phyloP scores from a whole-genome alignment of 1,140 invertebrate species.

The Macrostomum lignano region DNA sequence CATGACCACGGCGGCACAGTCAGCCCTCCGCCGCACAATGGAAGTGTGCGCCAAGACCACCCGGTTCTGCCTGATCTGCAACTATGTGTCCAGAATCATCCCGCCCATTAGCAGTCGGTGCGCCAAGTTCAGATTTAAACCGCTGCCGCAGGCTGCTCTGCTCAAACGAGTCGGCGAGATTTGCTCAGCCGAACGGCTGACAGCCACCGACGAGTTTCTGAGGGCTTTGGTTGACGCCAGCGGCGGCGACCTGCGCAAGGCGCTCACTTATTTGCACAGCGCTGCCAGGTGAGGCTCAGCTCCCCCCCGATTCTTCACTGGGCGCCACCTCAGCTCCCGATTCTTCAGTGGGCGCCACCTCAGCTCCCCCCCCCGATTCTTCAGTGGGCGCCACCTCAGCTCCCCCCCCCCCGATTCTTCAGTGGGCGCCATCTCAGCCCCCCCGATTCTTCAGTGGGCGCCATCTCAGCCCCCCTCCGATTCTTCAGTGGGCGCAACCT shows the following conservation, averaged over 20 bases:
- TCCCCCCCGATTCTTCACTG: no score
- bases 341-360: no score
- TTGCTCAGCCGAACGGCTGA: slow-evolving; percentile 46
- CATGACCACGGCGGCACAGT: slow-evolving; percentile 50
- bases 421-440: no score
- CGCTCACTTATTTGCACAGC: slow-evolving; percentile 74
- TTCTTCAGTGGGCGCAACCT: no score
- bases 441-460: no score
- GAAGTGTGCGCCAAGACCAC: slow-evolving; percentile 78
- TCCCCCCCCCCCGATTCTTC: no score
- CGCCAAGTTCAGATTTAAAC: slow-evolving; percentile 88
- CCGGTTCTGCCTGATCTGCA: slow-evolving; percentile 87
- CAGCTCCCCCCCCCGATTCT: no score
- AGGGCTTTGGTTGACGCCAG: slow-evolving; percentile 51
- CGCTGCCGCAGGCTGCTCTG: slow-evolving; percentile 34
- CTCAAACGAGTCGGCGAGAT: slow-evolving; percentile 42
- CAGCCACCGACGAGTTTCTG: slow-evolving; percentile 30
- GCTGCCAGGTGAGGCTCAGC: no score
- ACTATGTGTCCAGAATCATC: slow-evolving; percentile 89
- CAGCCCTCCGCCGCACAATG: slow-evolving; percentile 79
- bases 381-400: no score
- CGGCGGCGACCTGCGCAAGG: slow-evolving; percentile 68
- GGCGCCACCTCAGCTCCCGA: no score
- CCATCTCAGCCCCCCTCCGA: no score
- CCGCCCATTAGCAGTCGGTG: slow-evolving; percentile 85